Evolutionary conservation across 2,113 vertebrate species (phyloP), one percentile per base, ranked within the genome.

Genomic region (Halichoeres trimaculatus): DNA sequence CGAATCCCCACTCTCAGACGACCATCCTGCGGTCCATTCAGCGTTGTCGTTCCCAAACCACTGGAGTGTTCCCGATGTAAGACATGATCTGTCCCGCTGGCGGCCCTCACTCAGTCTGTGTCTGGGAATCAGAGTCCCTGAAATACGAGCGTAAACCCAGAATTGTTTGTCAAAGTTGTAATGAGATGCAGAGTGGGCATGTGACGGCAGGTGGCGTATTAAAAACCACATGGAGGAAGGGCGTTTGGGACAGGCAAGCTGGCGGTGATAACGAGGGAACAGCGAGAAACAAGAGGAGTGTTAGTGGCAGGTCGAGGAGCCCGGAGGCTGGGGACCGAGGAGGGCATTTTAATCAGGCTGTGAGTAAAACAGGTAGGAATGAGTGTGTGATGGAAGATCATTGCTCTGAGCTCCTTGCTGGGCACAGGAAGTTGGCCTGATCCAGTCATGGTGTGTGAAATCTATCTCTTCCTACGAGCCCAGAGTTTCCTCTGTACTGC

Each of bases 231-330:
- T 56, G 70, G 54, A 75, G 20, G 52, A 78, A 85, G 70, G 85
- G 68, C 84, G 63, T 87, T 86, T 75, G 79, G 85, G 85, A 87
- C 60, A 35, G 55, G 63, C 59, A 53, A 66, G 57, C 81, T 57
- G 76, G 81, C 74, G 75, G 72, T 77, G 83, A 83, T 90, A 88
- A 89, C 75, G 65, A 85, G 76, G 52, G 64, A 85, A 86, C 83
- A 86, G 83, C 76, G 34, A 71, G 84, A 82, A 70, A 83, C 78
- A 66, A 76, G 61, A 80, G 52, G 54, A 74, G 66, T 78, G 79
- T 85, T 74, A 48, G 73, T 64, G 59, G 82, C 68, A 63, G 78
- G 80, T 84, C 70, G 48, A 71, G 66, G 53, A 51, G 76, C 78
- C 75, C 9, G 54, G 56, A 79, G 72, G 80, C 48, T 2, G 51